Conservation (phyloP, 2,113 vertebrate species). For the Pelecanus crispus region DNA sequence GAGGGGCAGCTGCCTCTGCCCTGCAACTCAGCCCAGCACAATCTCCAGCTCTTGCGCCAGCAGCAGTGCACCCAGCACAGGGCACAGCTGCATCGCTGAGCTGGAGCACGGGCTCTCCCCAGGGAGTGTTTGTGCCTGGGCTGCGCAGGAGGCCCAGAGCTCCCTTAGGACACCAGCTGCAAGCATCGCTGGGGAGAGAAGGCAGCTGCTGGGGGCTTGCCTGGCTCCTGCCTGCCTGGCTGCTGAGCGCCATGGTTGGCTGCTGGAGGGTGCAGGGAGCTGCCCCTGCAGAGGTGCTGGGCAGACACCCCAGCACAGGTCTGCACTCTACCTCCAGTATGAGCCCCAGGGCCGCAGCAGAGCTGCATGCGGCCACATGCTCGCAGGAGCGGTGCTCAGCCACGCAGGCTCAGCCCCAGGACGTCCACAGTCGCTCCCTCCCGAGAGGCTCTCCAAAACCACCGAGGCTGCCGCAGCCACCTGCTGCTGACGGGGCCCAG, state of each 20-base stretch:
- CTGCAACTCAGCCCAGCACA: neutral
- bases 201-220: neutral
- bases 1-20: neutral
- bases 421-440: neutral
- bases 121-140: neutral
- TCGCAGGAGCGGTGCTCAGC: neutral
- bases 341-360: neutral
- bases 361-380: fast-evolving
- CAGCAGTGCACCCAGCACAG: neutral
- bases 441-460: neutral
- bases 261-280: neutral
- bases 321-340: neutral
- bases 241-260: fast-evolving
- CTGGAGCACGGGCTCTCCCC: too few relatives aligned
- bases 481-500: neutral
- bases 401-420: neutral
- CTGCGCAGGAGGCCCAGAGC: neutral
- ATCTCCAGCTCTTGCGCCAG: neutral
- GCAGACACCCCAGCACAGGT: neutral
- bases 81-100: neutral
- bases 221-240: neutral
- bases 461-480: neutral
- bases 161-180: neutral
- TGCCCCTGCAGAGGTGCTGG: neutral
- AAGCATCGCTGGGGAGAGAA: neutral